Evolutionary conservation across 2,797 vertebrate genomes (phyloP).

Genomic region (Eulemur rubriventer): DNA sequence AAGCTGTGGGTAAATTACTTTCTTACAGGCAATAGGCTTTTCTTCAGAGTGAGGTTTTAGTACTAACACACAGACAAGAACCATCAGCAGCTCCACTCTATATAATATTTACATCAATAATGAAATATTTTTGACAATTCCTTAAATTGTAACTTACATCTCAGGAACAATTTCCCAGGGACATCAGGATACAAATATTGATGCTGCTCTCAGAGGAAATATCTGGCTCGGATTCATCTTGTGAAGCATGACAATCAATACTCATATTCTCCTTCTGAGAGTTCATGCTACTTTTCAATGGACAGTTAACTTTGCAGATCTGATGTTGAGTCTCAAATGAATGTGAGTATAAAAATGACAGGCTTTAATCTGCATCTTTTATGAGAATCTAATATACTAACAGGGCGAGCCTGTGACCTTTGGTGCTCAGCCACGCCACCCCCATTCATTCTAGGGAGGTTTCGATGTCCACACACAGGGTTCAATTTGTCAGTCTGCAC

Average conservation of each 20-base stretch:
- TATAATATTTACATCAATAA: background rate
- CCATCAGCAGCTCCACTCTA: background rate
- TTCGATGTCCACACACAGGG: background rate
- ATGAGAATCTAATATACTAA: background rate
- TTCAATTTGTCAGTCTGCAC: background rate
- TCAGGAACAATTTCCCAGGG: background rate
- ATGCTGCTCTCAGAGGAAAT: background rate
- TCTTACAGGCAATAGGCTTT: background rate
- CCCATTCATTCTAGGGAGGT: background rate
- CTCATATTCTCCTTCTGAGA: background rate
- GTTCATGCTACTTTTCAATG: background rate
- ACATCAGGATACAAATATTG: background rate
- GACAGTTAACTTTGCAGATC: conserved; percentile 42
- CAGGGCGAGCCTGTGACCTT: background rate
- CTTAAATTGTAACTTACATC: background rate
- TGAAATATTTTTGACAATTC: conserved; percentile 1
- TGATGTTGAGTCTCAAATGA: background rate
- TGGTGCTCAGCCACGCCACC: background rate
- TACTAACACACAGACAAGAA: background rate
- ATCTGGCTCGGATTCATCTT: background rate
- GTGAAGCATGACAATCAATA: background rate
- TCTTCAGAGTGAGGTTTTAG: background rate
- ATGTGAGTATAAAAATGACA: background rate
- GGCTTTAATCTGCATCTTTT: background rate
- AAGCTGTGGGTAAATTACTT: background rate